Evolutionary conservation across 2,113 vertebrate genomes (phyloP).

Genomic region (Delphinus delphis): DNA sequence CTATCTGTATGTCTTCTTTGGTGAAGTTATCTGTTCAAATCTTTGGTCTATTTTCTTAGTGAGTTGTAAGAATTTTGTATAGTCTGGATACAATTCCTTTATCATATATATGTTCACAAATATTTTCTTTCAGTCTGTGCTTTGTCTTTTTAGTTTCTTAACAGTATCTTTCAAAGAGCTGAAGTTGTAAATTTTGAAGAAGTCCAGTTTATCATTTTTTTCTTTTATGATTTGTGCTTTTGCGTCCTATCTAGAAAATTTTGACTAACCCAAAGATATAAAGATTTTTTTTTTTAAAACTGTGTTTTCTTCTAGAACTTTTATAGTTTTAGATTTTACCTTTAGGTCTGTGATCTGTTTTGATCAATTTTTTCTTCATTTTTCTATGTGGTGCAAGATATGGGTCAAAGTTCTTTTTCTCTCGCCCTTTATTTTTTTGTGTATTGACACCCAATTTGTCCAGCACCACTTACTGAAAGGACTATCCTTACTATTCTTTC

Average conservation of each 20-base stretch:
- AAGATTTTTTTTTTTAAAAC: not conserved
- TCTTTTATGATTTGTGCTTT: not conserved
- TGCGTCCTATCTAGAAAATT: not conserved
- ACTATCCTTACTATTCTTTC: not conserved
- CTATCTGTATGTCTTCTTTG: not conserved
- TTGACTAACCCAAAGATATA: not conserved
- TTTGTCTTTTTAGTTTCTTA: not conserved
- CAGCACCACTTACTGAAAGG: not conserved
- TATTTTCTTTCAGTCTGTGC: not conserved
- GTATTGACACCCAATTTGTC: not conserved
- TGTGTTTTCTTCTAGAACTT: not conserved
- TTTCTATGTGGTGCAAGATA: not conserved
- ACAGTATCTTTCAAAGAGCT: not conserved
- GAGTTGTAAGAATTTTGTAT: not conserved
- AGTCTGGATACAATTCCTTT: not conserved
- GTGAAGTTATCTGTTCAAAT: not conserved
- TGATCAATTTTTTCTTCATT: not conserved
- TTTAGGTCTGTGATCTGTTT: not conserved
- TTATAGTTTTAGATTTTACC: not conserved
- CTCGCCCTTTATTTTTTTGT: not conserved
- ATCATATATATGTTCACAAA: not conserved
- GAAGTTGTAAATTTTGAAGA: not conserved
- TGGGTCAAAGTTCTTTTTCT: not conserved
- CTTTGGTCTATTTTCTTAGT: not conserved
- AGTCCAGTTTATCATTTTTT: not conserved